Conservation (phyloP, 1,140 invertebrate genomes). For the Agrypnia vestita region DNA sequence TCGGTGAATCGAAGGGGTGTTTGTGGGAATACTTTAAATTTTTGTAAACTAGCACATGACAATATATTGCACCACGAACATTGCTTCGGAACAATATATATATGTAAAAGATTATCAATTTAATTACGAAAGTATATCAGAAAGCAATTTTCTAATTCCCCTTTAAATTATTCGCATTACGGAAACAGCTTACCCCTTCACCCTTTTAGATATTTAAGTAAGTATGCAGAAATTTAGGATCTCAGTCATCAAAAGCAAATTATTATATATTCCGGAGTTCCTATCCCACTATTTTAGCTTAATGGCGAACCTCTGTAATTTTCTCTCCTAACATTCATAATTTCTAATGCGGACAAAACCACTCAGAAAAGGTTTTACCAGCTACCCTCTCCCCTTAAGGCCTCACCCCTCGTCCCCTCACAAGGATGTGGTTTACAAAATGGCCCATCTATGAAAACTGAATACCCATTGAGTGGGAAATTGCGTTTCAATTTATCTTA, state of each 20-base stretch:
- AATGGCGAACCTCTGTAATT: slow-evolving; percentile 12
- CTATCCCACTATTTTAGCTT: slow-evolving; percentile 10
- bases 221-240: neutral
- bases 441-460: slow-evolving; percentile 31
- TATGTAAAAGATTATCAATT: too few species aligned
- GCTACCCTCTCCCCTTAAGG: neutral
- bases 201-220: slow-evolving; percentile 13
- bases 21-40: too few species aligned
- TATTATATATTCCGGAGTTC: slow-evolving; percentile 18
- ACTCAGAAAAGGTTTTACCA: slow-evolving; percentile 11
- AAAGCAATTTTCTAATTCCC: too few species aligned
- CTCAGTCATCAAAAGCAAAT: slow-evolving; percentile 9
- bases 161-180: too few species aligned
- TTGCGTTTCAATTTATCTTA: slow-evolving; percentile 20
- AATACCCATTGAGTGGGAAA: slow-evolving; percentile 11
- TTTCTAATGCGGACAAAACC: slow-evolving; percentile 34
- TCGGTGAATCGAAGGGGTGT: too few species aligned
- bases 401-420: neutral
- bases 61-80: too few species aligned
- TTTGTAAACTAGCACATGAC: too few species aligned
- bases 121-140: too few species aligned
- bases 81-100: too few species aligned
- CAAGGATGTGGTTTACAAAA: slow-evolving; percentile 13
- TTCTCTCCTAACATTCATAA: slow-evolving; percentile 32
- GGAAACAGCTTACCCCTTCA: neutral